These are phyloP conservation scores for Teleopsis dalmanni DNA, from an alignment of 1,140 invertebrate species.

Conservation along the genomic window DNA sequence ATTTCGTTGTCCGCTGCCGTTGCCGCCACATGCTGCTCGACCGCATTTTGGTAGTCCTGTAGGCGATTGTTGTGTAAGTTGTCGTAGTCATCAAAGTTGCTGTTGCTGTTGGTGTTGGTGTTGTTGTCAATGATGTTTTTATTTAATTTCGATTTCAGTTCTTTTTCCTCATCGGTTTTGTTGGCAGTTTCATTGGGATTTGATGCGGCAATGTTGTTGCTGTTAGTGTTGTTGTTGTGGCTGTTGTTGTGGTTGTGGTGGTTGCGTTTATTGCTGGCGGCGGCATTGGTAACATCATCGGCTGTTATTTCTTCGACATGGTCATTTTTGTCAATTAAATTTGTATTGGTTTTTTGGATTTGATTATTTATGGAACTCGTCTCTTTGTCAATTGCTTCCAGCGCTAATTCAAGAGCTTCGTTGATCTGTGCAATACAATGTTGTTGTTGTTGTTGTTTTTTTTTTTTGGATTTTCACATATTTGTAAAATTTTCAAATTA, in stretches of 20 bases:
- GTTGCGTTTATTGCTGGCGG: conserved; percentile 11
- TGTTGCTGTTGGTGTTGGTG: background rate
- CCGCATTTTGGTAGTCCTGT: background rate
- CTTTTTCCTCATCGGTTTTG: conserved; percentile 11
- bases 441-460: background rate
- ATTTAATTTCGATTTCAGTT: conserved; percentile 2
- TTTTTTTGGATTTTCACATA: background rate
- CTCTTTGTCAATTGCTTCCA: conserved; percentile 53
- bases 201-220: background rate
- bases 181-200: conserved; percentile 2
- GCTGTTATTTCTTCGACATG: conserved; percentile 11
- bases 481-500: background rate
- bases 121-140: background rate
- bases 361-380: conserved; percentile 15
- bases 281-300: conserved; percentile 9
- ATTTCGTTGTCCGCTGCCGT: background rate
- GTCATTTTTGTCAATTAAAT: background rate
- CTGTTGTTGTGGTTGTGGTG: conserved; percentile 13
- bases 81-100: background rate
- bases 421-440: conserved; percentile 44
- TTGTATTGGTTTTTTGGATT: conserved; percentile 4
- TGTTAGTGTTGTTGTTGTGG: conserved; percentile 1
- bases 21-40: background rate
- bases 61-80: background rate
- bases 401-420: conserved; percentile 54